These are phyloP conservation scores for Gymnoscelis rufifasciata DNA, from an alignment of 2,888 invertebrate species.

Conservation along the genomic window DNA sequence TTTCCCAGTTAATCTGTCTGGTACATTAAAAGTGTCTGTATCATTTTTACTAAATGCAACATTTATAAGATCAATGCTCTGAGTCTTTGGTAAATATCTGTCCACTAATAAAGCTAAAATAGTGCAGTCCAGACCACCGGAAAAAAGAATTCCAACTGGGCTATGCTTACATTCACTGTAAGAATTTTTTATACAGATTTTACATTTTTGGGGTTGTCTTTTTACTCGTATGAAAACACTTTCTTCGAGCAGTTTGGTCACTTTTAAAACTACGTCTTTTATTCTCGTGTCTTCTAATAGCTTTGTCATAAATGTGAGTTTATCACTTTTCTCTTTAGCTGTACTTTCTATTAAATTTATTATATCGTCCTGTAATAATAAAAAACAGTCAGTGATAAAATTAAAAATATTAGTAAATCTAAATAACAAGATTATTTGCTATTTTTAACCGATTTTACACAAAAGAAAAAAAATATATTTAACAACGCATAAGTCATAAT, in stretches of 20 bases:
- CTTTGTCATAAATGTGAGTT: constrained; percentile 52
- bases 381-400: not conserved
- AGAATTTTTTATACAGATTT: constrained; percentile 67
- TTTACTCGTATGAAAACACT: constrained; percentile 80
- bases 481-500: no score
- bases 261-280: constrained; percentile 55
- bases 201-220: constrained; percentile 82
- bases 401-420: no score
- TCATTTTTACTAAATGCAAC: constrained; percentile 89
- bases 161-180: constrained; percentile 74
- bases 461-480: no score
- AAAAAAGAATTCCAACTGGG: constrained; percentile 91
- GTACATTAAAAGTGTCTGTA: constrained; percentile 81
- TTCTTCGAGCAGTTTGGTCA: constrained; percentile 74
- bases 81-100: constrained; percentile 80
- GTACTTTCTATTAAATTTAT: constrained; percentile 44
- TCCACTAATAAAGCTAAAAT: constrained; percentile 90
- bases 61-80: constrained; percentile 94
- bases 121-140: constrained; percentile 98
- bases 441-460: no score
- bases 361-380: constrained; percentile 50
- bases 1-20: constrained; percentile 90
- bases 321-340: constrained; percentile 38
- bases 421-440: no score
- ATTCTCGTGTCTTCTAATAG: constrained; percentile 59